Base-by-base conservation (phyloP, 2,797 vertebrate species). In the Apogon hyalosoma region DNA sequence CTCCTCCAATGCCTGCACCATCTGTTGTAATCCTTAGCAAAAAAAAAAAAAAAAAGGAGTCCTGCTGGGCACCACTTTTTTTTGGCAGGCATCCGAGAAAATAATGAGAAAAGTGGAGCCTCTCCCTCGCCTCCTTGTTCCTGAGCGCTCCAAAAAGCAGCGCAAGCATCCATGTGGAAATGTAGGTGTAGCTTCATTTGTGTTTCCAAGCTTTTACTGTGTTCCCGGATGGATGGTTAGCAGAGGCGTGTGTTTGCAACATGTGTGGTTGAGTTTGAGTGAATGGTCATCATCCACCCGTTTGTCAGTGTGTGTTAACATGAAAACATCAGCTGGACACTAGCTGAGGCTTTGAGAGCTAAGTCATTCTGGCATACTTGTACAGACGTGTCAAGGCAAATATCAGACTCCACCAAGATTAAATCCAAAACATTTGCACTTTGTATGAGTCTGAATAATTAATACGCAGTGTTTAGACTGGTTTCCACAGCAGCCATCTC, bases 71-170 rank as follows among this genome's bases (percentile, higher is more conserved):
- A 83, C 36, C 45, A 0, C 1, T 19, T 54, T 58, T 74, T 73
- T 63, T 69, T 82, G 85, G 85, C 69, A 67, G 53, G 7, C 19
- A 8, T 70, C 84, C 51, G 41, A 77, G 69, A 80, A 78, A 80
- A 68, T 85, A 90, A 86, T 82, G 83, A 84, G 82, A 73, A 85
- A 85, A 80, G 65, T 81, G 71, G 60, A 51, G 57, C 62, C 62
- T 19, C 53, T 55, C 60, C 70, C 21, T 46, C 61, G 16, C 48
- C 51, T 53, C 66, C 21, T 46, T 15, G 49, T 51, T 66, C 16
- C 57, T 49, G 45, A 7, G 18, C 14, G 4, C 21, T 1, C 40
- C 3, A 46, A 36, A 36, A 46, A 40, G 15, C 3, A 21, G 36
- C 1, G 21, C 51, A 15, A 9, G 31, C 69, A 56, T 82, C 47